Base-by-base conservation (phyloP, 2,797 vertebrate genomes). In the Danio tinwini region DNA sequence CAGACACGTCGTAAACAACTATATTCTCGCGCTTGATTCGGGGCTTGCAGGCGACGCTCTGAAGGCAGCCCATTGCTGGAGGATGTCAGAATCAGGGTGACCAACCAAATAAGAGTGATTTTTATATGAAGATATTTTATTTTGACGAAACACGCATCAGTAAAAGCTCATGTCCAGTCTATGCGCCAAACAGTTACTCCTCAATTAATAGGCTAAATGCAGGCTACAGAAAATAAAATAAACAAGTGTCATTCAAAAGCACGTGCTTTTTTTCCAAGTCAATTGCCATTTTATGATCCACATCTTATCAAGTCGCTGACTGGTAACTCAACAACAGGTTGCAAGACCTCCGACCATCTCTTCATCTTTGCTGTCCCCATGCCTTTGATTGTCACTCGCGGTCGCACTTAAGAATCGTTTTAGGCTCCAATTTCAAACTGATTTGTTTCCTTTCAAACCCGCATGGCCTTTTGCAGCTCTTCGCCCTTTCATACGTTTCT, bases 21-120 rank as follows among this genome's bases (percentile, higher is more conserved):
- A 99, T 97, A 92, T 96, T 97, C 89, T 98, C 97, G 75, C 97
- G 94, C 74, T 97, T 95, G 88, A 99, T 93, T 80, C 97, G 96
- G 77, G 96, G 96, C 91, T 98, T 99, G 90, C 97, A 98, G 91
- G 96, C 94, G 89, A 98, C 94, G 93, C 97, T 98, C 90, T 98
- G 97, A 88, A 98, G 93, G 92, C 97, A 98, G 88, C 97, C 97
- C 97, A 98, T 98, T 90, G 91, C 87, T 49, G 59, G 45, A 78
- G 13, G n/a, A 13, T 59, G 80, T 75, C 69, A 82, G 29, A 65
- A 44, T 62, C 37, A 49, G 61, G 45, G 42, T 42, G 87, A 89
- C 81, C 84, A 70, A 79, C 76, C 87, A 88, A 85, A 37, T 29
- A 3, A 19, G 50, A 13, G 19, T 29, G 6, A n/a, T 55, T 49